Base-by-base conservation (phyloP, 2,888 invertebrate species). In the Sabellastarte sp. region DNA sequence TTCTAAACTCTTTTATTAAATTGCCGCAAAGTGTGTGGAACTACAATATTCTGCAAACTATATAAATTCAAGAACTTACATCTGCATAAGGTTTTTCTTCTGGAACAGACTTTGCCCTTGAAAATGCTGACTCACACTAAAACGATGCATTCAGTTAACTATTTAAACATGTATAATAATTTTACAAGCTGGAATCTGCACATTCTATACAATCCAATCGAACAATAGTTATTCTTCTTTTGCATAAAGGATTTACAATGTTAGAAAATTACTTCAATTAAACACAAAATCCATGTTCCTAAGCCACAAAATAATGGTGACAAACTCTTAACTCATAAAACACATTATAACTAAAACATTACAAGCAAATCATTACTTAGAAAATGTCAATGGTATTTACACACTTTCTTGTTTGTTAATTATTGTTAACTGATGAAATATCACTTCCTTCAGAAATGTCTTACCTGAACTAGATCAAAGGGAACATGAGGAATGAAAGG, bases 21-120 rank as follows among this genome's bases (percentile, higher is more conserved):
- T 41, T 41, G 41, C 20, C 10, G 10, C 41, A 41, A 15, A 41
- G 10, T 15, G 10, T 20, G 41, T 41, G 10, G 20, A 41, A 41
- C 41, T 41, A 41, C 41, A 15, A n/a, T n/a, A n/a, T n/a, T n/a
- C 20, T 59, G 50, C 20, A 31, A 20, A 60, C 2, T 31, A 28
- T 20, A 30, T n/a, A 52, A 29, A 31, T 5, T 1, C 29, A 30
- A 10, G 31, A 57, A 65, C 75, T 75, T 86, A 90, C 91, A 86
- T 91, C 89, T 26, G 93, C 93, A 50, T 95, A 88, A 0, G 89
- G 88, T 1, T 91, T 88, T 80, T 97, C 97, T 77, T 96, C 96
- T 0, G 90, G 87, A 0, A 88, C 88, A 0, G 93, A 89, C 73
- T 90, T 90, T 20, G 93, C 92, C 74, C 92, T 87, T 0, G 94